Conservation (phyloP, 2,113 vertebrate species). For the Parotia lawesii region DNA sequence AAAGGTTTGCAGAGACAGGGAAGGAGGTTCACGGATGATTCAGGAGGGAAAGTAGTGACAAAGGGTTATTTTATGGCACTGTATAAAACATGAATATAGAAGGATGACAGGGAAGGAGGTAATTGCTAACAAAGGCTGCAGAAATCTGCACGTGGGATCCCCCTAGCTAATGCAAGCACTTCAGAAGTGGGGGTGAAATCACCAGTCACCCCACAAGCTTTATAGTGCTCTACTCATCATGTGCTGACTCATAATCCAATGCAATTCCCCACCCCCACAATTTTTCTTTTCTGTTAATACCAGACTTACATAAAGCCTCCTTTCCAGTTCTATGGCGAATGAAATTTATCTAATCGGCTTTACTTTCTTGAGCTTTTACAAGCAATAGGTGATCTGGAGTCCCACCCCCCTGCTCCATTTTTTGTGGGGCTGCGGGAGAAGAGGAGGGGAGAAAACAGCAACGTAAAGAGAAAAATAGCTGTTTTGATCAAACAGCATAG, state of each 20-base stretch:
- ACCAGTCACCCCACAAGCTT: neutral
- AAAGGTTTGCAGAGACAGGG: constrained; percentile 19
- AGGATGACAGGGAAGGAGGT: neutral
- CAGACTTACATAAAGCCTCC: constrained; percentile 37
- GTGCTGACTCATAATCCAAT: constrained; percentile 36
- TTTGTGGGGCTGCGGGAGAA: neutral
- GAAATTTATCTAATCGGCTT: constrained; percentile 46
- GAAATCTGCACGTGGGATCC: neutral
- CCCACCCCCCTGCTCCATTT: neutral
- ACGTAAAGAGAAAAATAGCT: neutral
- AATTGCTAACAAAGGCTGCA: constrained; percentile 8
- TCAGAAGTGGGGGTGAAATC: neutral
- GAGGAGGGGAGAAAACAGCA: neutral
- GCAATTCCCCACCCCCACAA: neutral
- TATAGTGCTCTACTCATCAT: neutral
- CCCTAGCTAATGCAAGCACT: neutral
- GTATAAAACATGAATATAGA: neutral
- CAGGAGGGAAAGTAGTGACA: constrained; percentile 2
- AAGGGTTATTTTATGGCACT: constrained; percentile 2
- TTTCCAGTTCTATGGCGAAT: constrained; percentile 9
- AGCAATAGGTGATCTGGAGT: neutral
- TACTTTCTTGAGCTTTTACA: constrained; percentile 37
- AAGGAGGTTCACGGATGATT: constrained; percentile 22
- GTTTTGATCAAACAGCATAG: neutral
- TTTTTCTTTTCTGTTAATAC: constrained; percentile 41